Evolutionary conservation across 2,888 invertebrate genomes (phyloP).

Genomic region (Antitype chi): DNA sequence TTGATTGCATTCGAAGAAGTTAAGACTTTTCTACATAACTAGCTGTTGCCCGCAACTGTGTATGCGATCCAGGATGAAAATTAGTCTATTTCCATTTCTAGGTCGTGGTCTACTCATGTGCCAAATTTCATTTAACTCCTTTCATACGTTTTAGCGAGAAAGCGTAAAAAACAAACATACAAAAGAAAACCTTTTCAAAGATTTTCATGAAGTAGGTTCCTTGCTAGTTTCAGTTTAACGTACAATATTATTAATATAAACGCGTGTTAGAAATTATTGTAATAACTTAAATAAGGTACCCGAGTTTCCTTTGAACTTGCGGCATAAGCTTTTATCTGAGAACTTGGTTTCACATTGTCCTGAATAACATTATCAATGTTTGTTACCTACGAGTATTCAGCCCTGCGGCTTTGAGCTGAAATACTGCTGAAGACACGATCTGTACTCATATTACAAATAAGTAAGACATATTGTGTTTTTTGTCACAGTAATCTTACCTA

Average conservation of each 20-base stretch:
- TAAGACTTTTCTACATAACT: background rate
- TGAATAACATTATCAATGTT: slow-evolving; percentile 26
- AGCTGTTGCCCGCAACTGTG: no score
- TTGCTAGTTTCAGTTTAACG: background rate
- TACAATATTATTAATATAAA: slow-evolving; percentile 7
- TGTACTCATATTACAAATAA: slow-evolving; percentile 28
- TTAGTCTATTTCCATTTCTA: no score
- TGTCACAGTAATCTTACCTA: slow-evolving; percentile 20
- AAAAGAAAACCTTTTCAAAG: background rate
- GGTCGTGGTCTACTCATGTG: no score
- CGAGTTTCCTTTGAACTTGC: slow-evolving; percentile 27
- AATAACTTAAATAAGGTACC: slow-evolving; percentile 7
- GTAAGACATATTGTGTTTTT: slow-evolving; percentile 34
- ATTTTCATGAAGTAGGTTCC: background rate
- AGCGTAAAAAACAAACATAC: no score
- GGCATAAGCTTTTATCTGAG: slow-evolving; percentile 24
- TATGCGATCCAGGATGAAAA: no score
- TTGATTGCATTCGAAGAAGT: background rate
- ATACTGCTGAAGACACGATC: background rate
- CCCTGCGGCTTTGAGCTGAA: slow-evolving; percentile 1
- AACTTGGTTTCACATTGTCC: slow-evolving; percentile 21
- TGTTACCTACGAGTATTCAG: slow-evolving; percentile 9
- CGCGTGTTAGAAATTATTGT: slow-evolving; percentile 16
- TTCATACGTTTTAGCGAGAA: no score
- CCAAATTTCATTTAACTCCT: no score